Conservation (phyloP, 2,888 invertebrate genomes). For the Augochlorella aurata region DNA sequence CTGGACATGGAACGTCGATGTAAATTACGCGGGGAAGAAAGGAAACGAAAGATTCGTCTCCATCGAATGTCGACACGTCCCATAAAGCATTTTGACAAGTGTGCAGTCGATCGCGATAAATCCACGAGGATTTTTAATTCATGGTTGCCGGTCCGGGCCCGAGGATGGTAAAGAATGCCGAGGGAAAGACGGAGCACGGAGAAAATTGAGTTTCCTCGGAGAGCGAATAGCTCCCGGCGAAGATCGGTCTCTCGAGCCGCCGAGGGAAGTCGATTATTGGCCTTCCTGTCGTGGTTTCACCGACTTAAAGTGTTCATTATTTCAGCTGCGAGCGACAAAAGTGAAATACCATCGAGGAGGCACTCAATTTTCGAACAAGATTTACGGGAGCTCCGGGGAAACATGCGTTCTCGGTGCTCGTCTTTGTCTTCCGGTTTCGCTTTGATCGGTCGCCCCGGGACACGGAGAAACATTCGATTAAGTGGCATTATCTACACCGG, state of each 20-base stretch:
- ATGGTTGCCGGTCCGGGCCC: not conserved
- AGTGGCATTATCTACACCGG: not conserved
- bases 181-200: slow-evolving; percentile 8
- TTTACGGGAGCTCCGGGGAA: not conserved
- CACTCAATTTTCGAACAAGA: not conserved
- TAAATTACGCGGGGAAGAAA: not conserved
- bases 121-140: slow-evolving; percentile 40
- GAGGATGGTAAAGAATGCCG: slow-evolving; percentile 11
- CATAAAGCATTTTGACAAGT: slow-evolving; percentile 32
- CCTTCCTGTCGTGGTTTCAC: slow-evolving; percentile 14
- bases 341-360: not conserved
- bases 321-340: not conserved
- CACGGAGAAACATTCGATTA: not conserved
- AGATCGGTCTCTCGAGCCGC: slow-evolving; percentile 37
- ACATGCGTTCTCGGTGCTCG: not conserved
- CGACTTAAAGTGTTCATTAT: slow-evolving; percentile 13
- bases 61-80: not conserved
- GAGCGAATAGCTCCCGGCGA: slow-evolving; percentile 36
- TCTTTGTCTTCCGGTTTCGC: not conserved
- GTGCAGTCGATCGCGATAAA: slow-evolving; percentile 25
- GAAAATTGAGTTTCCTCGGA: slow-evolving; percentile 50
- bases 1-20: not conserved
- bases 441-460: not conserved
- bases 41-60: not conserved
- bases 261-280: slow-evolving; percentile 39